Conservation (phyloP, 2,797 vertebrate genomes). For the Typhlichthys subterraneus region DNA sequence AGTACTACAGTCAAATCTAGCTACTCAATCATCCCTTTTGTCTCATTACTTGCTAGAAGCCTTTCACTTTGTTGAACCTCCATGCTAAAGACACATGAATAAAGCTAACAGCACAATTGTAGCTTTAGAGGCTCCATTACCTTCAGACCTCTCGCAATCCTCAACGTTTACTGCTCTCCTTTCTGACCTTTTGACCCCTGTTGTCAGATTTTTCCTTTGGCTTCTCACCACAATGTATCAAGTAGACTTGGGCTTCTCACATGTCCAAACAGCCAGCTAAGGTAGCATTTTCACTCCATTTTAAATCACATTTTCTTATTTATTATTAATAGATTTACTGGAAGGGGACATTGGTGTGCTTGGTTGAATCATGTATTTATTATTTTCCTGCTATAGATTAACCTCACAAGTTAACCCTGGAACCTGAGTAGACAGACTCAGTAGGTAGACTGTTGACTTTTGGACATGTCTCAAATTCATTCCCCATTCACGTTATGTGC, state of each 20-base stretch:
- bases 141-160: slow-evolving; percentile 29
- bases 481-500: slow-evolving; percentile 61
- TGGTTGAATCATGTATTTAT: slow-evolving; percentile 29
- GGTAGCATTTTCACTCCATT: not conserved
- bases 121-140: slow-evolving; percentile 43
- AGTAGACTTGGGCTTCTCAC: slow-evolving; percentile 15
- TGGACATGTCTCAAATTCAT: slow-evolving; percentile 65
- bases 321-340: slow-evolving; percentile 35
- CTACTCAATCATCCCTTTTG: not conserved
- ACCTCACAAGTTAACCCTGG: slow-evolving; percentile 60
- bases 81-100: not conserved
- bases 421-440: slow-evolving; percentile 53
- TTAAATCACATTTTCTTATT: slow-evolving; percentile 25
- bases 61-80: not conserved
- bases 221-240: slow-evolving; percentile 23
- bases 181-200: slow-evolving; percentile 32
- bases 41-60: slow-evolving; percentile 4
- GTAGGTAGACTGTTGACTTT: slow-evolving; percentile 58
- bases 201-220: slow-evolving; percentile 26
- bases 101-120: no score
- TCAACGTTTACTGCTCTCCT: slow-evolving; percentile 38
- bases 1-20: not conserved
- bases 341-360: slow-evolving; percentile 8
- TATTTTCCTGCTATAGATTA: slow-evolving; percentile 39
- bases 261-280: slow-evolving; percentile 22